A percentile compares a stretch with the other conserved stretches of the same genome.
Conservation (phyloP, 2,113 vertebrate genomes). For the Dinomys branickii region DNA sequence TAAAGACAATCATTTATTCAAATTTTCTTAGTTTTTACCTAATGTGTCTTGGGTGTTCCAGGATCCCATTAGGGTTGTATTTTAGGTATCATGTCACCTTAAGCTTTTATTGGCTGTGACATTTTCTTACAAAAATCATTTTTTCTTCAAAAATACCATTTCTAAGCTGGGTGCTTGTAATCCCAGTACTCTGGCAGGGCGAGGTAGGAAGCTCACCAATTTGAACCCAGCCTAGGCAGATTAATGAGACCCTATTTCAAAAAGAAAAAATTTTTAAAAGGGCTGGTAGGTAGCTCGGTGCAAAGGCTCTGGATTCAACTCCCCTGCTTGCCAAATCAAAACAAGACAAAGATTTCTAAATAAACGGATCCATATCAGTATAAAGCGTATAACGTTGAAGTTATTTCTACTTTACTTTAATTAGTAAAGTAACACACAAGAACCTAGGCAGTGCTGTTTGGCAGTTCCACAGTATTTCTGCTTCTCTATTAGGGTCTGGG, state of each 20-base stretch:
- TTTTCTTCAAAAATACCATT: background rate
- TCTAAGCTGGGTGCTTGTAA: background rate
- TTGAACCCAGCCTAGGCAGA: background rate
- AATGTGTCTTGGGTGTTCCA: background rate
- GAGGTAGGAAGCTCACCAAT: background rate
- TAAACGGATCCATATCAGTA: background rate
- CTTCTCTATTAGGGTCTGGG: background rate
- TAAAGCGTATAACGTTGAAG: background rate
- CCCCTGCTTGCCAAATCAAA: background rate
- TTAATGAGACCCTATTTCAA: background rate
- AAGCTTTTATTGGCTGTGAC: background rate
- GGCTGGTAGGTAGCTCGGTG: background rate
- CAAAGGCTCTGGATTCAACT: background rate
- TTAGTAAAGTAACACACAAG: background rate
- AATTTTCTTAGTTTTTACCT: background rate
- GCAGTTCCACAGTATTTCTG: background rate
- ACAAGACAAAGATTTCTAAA: background rate
- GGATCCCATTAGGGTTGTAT: background rate
- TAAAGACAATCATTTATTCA: background rate
- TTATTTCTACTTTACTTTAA: slow-evolving; percentile 1
- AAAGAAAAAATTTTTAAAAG: background rate
- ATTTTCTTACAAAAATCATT: background rate
- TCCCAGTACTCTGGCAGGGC: background rate
- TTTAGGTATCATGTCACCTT: background rate
- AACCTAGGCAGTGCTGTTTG: background rate